These are phyloP conservation scores for Hippopotamus amphibius DNA, from an alignment of 2,113 vertebrate genomes.

Conservation along the genomic window DNA sequence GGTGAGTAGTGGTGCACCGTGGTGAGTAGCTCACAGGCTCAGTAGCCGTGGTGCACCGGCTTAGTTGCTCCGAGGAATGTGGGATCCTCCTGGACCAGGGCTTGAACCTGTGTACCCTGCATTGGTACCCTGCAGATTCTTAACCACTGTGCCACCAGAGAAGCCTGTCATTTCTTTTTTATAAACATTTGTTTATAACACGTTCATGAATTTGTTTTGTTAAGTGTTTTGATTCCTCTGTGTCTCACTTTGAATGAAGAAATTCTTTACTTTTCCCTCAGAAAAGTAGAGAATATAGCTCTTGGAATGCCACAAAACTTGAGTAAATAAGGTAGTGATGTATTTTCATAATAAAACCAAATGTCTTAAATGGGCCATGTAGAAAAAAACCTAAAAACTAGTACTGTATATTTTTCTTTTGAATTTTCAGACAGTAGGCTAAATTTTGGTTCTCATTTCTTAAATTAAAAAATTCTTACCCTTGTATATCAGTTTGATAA, in stretches of 20 bases:
- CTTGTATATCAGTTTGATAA: slow-evolving; percentile 27
- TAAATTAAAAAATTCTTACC: background rate
- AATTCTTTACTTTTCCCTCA: background rate
- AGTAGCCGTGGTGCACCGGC: too few relatives aligned
- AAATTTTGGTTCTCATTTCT: slow-evolving; percentile 25
- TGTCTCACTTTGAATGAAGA: slow-evolving; percentile 27
- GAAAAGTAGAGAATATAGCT: background rate
- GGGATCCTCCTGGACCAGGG: too few relatives aligned
- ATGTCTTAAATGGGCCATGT: background rate
- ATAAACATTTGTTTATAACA: slow-evolving; percentile 10
- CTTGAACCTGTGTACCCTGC: too few relatives aligned
- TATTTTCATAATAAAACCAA: slow-evolving; percentile 5
- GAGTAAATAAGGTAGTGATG: background rate
- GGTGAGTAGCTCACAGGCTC: too few relatives aligned
- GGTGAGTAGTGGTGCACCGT: too few relatives aligned
- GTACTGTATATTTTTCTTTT: background rate
- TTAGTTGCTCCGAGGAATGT: too few relatives aligned
- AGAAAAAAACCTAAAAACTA: background rate
- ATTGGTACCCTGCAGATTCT: too few relatives aligned
- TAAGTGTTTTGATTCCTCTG: background rate
- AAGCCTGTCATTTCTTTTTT: background rate
- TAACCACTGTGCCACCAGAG: too few relatives aligned
- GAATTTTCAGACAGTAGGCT: slow-evolving; percentile 30
- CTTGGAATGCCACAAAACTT: slow-evolving; percentile 1
- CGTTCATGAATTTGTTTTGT: slow-evolving; percentile 38